These are phyloP conservation scores for Ormyrus rosae DNA, from an alignment of 2,888 invertebrate species.

Conservation along the genomic window DNA sequence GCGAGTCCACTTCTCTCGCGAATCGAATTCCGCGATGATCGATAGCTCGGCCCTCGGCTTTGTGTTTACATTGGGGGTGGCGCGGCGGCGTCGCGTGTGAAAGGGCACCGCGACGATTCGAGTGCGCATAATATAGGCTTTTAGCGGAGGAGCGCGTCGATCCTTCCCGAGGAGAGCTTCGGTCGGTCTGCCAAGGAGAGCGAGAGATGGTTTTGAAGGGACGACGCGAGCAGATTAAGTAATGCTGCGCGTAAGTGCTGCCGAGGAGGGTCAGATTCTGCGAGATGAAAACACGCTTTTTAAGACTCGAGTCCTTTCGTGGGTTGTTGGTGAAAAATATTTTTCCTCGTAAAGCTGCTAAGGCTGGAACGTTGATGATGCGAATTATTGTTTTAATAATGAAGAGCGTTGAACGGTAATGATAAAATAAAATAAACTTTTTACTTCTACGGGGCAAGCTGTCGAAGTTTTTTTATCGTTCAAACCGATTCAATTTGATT, in stretches of 20 bases:
- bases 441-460: no score
- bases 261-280: background rate
- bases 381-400: no score
- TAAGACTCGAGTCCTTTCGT: no score
- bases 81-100: background rate
- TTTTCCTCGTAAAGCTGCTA: no score
- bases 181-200: slow-evolving; percentile 17
- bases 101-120: background rate
- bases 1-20: background rate
- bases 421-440: no score
- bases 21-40: slow-evolving; percentile 16
- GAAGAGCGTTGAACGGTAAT: no score
- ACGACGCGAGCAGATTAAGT: slow-evolving; percentile 16
- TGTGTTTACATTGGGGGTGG: slow-evolving; percentile 27
- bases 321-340: no score
- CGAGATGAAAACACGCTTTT: no score
- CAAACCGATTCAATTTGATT: no score
- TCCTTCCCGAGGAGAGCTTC: no score
- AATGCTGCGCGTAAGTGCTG: slow-evolving; percentile 1
- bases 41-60: background rate
- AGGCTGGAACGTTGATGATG: no score
- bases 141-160: background rate
- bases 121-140: slow-evolving; percentile 2
- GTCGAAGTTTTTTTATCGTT: no score
- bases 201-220: background rate